Evolutionary conservation across 2,888 invertebrate species (phyloP).

Genomic region (Hypsopygia costalis): DNA sequence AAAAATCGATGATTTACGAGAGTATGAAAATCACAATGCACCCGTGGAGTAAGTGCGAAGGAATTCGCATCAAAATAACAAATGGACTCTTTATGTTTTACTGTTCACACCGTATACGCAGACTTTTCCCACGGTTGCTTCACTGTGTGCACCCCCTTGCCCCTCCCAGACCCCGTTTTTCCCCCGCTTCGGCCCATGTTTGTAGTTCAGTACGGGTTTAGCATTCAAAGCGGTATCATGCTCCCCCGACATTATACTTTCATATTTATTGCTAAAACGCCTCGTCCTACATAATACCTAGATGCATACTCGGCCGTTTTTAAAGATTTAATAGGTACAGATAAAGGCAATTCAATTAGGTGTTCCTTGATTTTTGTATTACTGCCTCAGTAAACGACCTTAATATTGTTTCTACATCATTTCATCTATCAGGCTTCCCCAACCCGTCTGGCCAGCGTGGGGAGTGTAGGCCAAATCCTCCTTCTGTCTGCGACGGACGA

Average conservation of each 20-base stretch:
- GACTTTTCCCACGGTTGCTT: conserved; percentile 69
- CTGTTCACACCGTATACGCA: conserved; percentile 58
- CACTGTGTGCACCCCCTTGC: conserved; percentile 45
- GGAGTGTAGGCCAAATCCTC: no score
- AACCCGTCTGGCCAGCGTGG: no score
- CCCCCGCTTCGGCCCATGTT: conserved; percentile 50
- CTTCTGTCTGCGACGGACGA: no score
- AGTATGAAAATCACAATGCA: conserved; percentile 18
- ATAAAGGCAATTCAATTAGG: background rate
- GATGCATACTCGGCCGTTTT: conserved; percentile 30
- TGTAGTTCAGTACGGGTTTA: conserved; percentile 73
- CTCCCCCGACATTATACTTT: conserved; percentile 70
- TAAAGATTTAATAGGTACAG: conserved; percentile 21
- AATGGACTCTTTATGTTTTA: conserved; percentile 51
- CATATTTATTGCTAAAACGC: conserved; percentile 72
- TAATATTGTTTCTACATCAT: no score
- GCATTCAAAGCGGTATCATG: conserved; percentile 72
- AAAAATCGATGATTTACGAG: conserved; percentile 14
- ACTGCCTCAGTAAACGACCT: background rate
- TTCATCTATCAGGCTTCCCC: no score
- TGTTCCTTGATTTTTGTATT: background rate
- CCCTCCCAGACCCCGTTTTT: conserved; percentile 35
- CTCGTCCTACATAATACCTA: conserved; percentile 46
- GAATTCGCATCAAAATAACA: conserved; percentile 60
- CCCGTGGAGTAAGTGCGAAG: conserved; percentile 31